phyloP scores from a whole-genome alignment of 2,888 invertebrate species.

The Scotopteryx bipunctaria region DNA sequence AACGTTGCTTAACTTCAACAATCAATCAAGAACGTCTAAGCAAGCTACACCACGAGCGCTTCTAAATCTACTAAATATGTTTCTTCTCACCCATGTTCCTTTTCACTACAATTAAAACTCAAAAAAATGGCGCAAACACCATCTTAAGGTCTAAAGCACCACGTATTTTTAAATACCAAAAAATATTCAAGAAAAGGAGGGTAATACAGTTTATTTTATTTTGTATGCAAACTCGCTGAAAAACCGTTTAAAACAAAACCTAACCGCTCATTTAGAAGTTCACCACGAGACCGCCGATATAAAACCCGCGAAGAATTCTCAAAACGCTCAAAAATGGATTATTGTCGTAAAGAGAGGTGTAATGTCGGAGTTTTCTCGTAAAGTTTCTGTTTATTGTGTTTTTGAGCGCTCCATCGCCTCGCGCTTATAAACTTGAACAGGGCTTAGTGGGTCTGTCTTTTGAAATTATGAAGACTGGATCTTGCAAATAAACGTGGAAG shows the following conservation, averaged over 20 bases:
- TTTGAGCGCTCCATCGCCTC: slow-evolving; percentile 52
- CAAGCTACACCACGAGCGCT: no score
- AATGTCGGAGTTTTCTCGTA: slow-evolving; percentile 54
- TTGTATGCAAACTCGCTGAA: slow-evolving; percentile 1
- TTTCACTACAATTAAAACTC: no score
- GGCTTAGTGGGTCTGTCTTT: slow-evolving; percentile 21
- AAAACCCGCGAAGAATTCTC: slow-evolving; percentile 54
- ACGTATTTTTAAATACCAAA: no score
- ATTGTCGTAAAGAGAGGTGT: slow-evolving; percentile 67
- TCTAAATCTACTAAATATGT: no score
- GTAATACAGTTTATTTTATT: not conserved
- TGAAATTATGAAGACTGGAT: slow-evolving; percentile 10
- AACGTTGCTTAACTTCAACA: no score
- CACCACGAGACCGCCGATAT: slow-evolving; percentile 41
- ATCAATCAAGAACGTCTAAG: no score
- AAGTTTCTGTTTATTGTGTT: slow-evolving; percentile 70
- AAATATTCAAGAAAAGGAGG: not conserved
- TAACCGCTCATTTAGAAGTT: slow-evolving; percentile 12
- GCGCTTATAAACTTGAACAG: slow-evolving; percentile 39
- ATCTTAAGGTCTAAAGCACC: no score
- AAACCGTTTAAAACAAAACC: slow-evolving; percentile 13
- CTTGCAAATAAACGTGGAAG: no score
- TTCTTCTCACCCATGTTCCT: no score
- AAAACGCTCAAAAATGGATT: slow-evolving; percentile 68
- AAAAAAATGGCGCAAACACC: no score